phyloP scores from a whole-genome alignment of 2,113 vertebrate species.

The Pterophyllum scalare region DNA sequence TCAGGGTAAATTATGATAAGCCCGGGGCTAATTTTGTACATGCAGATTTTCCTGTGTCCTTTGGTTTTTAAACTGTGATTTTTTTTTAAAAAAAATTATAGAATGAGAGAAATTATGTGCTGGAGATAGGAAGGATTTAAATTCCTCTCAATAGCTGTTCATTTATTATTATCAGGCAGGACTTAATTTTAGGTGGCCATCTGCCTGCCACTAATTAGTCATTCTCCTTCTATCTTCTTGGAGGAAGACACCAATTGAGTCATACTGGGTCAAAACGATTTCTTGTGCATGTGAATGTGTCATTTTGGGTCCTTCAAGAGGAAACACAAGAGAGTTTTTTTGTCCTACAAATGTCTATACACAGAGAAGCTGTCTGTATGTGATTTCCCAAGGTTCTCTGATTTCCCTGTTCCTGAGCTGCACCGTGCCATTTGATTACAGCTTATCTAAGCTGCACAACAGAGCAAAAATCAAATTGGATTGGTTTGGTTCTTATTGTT shows the following conservation, averaged over 20 bases:
- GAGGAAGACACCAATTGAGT: conserved; percentile 48
- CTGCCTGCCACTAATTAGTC: conserved; percentile 57
- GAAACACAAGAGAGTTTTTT: conserved; percentile 42
- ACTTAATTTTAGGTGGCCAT: conserved; percentile 60
- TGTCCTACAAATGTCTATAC: background rate
- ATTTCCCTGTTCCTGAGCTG: conserved; percentile 39
- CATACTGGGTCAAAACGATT: conserved; percentile 42
- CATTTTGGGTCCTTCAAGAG: conserved; percentile 6
- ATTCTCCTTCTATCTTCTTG: conserved; percentile 39
- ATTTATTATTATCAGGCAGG: conserved; percentile 54
- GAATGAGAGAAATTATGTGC: conserved; percentile 26
- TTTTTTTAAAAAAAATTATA: conserved; percentile 5
- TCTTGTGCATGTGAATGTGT: conserved; percentile 10
- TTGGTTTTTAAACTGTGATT: conserved; percentile 43
- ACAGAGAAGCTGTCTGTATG: conserved; percentile 24
- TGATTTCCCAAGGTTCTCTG: conserved; percentile 57
- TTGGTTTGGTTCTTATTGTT: conserved; percentile 60
- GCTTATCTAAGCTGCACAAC: conserved; percentile 64
- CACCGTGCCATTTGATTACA: conserved; percentile 58
- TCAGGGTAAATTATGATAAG: conserved; percentile 52
- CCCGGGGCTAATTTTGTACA: conserved; percentile 49
- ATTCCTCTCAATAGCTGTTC: conserved; percentile 50
- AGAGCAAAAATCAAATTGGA: conserved; percentile 64
- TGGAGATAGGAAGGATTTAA: conserved; percentile 52
- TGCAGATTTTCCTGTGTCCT: conserved; percentile 26